Percentiles rank a stretch among this genome's conserved stretches.
phyloP scores from a whole-genome alignment of 2,113 vertebrate genomes.

The Clarias gariepinus region DNA sequence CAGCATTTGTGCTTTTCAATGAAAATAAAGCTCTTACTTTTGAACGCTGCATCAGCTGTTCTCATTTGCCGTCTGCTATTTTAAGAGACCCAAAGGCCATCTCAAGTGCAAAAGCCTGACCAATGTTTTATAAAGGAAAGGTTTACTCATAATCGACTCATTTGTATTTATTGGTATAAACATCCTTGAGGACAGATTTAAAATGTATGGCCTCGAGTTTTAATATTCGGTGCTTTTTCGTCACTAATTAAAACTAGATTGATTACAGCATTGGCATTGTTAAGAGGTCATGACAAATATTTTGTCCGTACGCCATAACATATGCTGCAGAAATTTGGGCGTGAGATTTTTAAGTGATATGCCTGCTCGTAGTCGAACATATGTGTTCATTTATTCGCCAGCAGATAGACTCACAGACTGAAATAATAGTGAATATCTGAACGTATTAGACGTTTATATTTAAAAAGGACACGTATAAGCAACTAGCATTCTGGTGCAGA shows the following conservation, averaged over 20 bases:
- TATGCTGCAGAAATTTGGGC: background rate
- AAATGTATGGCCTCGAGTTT: background rate
- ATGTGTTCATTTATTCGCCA: background rate
- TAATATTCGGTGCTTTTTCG: background rate
- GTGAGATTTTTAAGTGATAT: background rate
- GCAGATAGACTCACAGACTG: conserved; percentile 3
- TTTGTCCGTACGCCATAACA: background rate
- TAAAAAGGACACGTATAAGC: background rate
- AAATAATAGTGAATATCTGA: background rate
- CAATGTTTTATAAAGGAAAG: background rate
- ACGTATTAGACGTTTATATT: background rate
- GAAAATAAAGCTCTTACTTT: conserved; percentile 51
- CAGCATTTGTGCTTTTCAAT: conserved; percentile 50
- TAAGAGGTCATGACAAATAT: background rate
- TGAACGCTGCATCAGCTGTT: conserved; percentile 49
- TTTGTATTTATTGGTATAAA: background rate
- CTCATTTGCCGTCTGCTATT: conserved; percentile 36
- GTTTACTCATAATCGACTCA: background rate
- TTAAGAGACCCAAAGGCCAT: conserved; percentile 16
- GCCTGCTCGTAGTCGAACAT: background rate
- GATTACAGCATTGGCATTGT: background rate
- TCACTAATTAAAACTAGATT: background rate
- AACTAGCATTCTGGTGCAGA: conserved; percentile 17
- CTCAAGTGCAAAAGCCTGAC: background rate
- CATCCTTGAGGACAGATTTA: background rate